Evolutionary conservation across 2,888 invertebrate genomes (phyloP), one percentile per base, ranked within the genome.

Genomic region (Eristalis intricaria): DNA sequence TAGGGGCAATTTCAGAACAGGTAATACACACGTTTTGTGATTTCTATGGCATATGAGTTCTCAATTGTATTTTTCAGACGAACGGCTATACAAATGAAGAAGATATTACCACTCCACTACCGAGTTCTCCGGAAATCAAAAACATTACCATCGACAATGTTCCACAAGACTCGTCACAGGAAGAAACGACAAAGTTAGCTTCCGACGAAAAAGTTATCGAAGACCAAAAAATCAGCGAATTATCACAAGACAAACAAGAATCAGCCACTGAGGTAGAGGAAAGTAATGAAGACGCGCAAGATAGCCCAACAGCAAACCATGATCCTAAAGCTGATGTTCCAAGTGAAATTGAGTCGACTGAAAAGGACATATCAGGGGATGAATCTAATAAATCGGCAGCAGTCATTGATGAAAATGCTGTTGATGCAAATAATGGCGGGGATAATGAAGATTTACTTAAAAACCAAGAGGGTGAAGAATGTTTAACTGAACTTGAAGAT

Each of bases 11-110:
- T 7, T 7, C 19, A 8, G 50, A 50, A 8, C n/a, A 50, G 50
- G 50, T 50, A 74, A 73, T 35, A 73, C 78, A 73, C 60, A 23
- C 2, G 22, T 8, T 29, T 29, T 29, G 29, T 2, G 43, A 19
- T 50, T n/a, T 8, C n/a, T 50, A 4, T 69, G 1, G 3, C 1
- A 26, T 40, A 5, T 13, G 4, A 13, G 4, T 56, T 32, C 19
- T 68, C n/a, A 7, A 29, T 38, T 11, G 3, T 26, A 32, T 32
- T 32, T 38, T 32, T 2, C 32, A 84, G 84, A 13, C 43, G 15
- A 84, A 84, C 69, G 79, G 84, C n/a, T 69, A 61, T n/a, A 8
- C 35, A 8, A 50, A 50, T 19, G 26, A n/a, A 22, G n/a, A 23
- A 15, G 4, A 11, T 1, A 50, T 4, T 8, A 22, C 22, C 15